These are phyloP conservation scores for Clepsis dumicolana DNA, from an alignment of 2,888 invertebrate species.

Conservation along the genomic window DNA sequence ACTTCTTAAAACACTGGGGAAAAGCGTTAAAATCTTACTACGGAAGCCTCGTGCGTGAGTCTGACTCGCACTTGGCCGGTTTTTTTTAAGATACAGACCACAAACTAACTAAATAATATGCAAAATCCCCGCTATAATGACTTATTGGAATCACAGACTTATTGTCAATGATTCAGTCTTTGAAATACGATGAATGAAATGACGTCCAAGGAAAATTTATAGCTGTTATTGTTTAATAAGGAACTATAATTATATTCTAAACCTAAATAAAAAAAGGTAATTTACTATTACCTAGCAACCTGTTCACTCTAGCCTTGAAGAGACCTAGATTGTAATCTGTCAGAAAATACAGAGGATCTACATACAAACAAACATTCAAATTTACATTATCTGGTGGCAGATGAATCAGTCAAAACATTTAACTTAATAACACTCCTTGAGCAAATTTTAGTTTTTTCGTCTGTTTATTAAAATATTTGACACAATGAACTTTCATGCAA, in stretches of 20 bases:
- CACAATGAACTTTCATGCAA: slow-evolving; percentile 1
- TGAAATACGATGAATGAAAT: not conserved
- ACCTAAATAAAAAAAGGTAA: too few relatives aligned
- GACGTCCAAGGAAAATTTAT: not conserved
- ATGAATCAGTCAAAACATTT: not conserved
- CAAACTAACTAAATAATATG: not conserved
- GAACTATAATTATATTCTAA: too few relatives aligned
- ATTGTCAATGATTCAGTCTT: not conserved
- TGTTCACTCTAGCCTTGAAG: too few relatives aligned
- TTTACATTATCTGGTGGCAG: not conserved
- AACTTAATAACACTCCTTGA: not conserved
- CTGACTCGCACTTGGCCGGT: not conserved
- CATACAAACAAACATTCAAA: not conserved
- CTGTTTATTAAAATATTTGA: not conserved
- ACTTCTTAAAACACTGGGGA: too few relatives aligned
- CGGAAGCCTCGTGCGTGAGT: too few relatives aligned
- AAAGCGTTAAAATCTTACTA: too few relatives aligned
- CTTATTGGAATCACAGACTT: not conserved
- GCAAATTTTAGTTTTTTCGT: not conserved
- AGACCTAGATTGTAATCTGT: too few relatives aligned
- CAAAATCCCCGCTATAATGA: not conserved
- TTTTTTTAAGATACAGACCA: not conserved
- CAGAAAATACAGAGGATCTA: not conserved
- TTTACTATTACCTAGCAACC: too few relatives aligned
- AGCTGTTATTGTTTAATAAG: too few relatives aligned